These are phyloP conservation scores for Caradrina kadenii DNA, from an alignment of 2,888 invertebrate genomes.

Conservation along the genomic window DNA sequence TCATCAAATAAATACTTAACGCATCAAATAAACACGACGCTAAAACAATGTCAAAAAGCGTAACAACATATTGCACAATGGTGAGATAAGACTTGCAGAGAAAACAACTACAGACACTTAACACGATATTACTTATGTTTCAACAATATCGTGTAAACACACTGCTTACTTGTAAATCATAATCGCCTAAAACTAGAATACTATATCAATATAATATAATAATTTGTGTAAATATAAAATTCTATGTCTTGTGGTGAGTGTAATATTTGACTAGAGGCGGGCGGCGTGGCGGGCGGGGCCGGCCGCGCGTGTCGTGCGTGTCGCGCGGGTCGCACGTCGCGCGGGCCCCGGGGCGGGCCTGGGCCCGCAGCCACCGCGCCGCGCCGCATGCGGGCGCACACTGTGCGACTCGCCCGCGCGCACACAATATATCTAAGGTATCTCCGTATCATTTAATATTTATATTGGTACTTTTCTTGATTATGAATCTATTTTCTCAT, in stretches of 20 bases:
- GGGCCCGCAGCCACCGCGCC: slow-evolving; percentile 28
- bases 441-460: slow-evolving; percentile 89
- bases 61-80: slow-evolving; percentile 88
- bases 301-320: slow-evolving; percentile 53
- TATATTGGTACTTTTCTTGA: slow-evolving; percentile 94
- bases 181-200: slow-evolving; percentile 90
- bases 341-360: slow-evolving; percentile 20
- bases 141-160: slow-evolving; percentile 71
- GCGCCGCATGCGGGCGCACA: slow-evolving; percentile 59
- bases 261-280: slow-evolving; percentile 91
- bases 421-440: slow-evolving; percentile 78
- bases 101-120: slow-evolving; percentile 83
- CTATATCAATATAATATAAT: slow-evolving; percentile 90
- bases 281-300: slow-evolving; percentile 75
- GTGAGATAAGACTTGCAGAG: slow-evolving; percentile 71
- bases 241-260: slow-evolving; percentile 89
- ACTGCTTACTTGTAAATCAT: slow-evolving; percentile 86
- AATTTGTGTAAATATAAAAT: slow-evolving; percentile 91
- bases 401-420: slow-evolving; percentile 74
- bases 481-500: slow-evolving; percentile 91
- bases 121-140: slow-evolving; percentile 72
- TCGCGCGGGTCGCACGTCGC: slow-evolving; percentile 32
- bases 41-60: slow-evolving; percentile 85
- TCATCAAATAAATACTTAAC: slow-evolving; percentile 70
- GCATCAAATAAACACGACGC: slow-evolving; percentile 77